Evolutionary conservation across 2,797 vertebrate genomes (phyloP), one percentile per base, ranked within the genome.

Genomic region (Vireo griseus): DNA sequence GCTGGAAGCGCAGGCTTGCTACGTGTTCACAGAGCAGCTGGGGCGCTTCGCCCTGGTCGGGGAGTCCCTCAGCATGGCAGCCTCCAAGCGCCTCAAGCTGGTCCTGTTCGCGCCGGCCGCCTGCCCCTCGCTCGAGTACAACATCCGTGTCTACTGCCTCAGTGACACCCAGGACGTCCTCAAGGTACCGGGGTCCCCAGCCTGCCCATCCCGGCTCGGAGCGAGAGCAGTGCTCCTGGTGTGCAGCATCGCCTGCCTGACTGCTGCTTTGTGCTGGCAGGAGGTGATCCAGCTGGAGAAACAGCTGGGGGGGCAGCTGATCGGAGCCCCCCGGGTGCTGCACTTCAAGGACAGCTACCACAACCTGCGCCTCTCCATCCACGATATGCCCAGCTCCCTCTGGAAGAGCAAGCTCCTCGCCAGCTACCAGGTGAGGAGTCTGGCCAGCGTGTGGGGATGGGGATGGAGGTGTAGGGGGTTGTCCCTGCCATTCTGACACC

Each of bases 341-440:
- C 99, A 99, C 97, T 99, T 99, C 98, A 99, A 99, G 98, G 99
- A 99, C 98, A 99, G 99, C 97, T 99, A 99, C 98, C 99, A 99
- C 98, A 99, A 99, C 98, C 98, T 99, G 96, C 99, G 99, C 84
- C 98, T 99, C 94, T 99, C 99, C 96, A 98, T 99, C 97, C 99
- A 99, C 0, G 99, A 99, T 74, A 99, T 99, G 98, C 99, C 99
- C 97, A 99, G 98, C 97, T 98, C 98, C 18, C 98, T 99, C 96
- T 99, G 99, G 99, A 99, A 99, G 97, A 99, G 99, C 98, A 99
- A 99, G 94, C 99, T 99, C 83, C 98, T 99, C 0, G 99, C 99
- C 76, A 99, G 99, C 96, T 99, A 99, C 97, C 99, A 99, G 99
- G 99, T 99, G 96, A 77, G 94, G 84, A 83, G 48, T 35, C 16